Conservation (phyloP, 35 echinoderm and acorn worm genomes). For the Holothuria glaberrima region DNA sequence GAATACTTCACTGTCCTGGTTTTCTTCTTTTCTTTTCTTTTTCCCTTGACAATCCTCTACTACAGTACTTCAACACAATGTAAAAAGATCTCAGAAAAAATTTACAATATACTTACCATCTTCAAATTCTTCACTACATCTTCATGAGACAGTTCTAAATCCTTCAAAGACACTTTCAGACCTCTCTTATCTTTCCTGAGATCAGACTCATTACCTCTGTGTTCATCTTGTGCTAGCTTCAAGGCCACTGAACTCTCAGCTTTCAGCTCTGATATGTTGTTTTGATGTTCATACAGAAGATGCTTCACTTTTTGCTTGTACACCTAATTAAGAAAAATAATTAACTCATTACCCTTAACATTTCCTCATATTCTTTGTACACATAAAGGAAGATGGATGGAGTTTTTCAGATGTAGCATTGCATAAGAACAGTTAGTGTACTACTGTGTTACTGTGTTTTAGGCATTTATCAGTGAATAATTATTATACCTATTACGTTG, state of each 20-base stretch:
- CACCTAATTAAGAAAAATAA: constrained; percentile 57
- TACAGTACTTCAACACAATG: not conserved
- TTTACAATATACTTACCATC: constrained; percentile 72
- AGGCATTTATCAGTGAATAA: too few relatives aligned
- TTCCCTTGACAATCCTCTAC: not conserved
- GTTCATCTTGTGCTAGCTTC: constrained; percentile 95
- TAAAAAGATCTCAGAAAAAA: not conserved
- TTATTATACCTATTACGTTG: too few relatives aligned
- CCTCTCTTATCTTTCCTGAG: constrained; percentile 93
- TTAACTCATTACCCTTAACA: too few relatives aligned
- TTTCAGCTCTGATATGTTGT: constrained; percentile 99
- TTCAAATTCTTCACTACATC: constrained; percentile 98
- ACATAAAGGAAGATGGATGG: too few relatives aligned
- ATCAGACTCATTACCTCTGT: constrained; percentile 74
- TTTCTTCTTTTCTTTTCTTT: not conserved
- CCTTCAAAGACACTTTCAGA: constrained; percentile 92
- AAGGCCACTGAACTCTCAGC: constrained; percentile 97
- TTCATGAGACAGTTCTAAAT: constrained; percentile 95
- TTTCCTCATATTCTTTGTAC: too few relatives aligned
- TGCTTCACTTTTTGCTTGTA: constrained; percentile 99
- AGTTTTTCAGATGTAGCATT: too few relatives aligned
- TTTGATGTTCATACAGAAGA: constrained; percentile 98
- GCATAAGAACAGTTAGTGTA: too few relatives aligned
- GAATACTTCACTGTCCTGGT: too few relatives aligned
- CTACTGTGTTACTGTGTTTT: too few relatives aligned